Base-by-base conservation (phyloP, 2,888 invertebrate species). In the Agrotis segetum region DNA sequence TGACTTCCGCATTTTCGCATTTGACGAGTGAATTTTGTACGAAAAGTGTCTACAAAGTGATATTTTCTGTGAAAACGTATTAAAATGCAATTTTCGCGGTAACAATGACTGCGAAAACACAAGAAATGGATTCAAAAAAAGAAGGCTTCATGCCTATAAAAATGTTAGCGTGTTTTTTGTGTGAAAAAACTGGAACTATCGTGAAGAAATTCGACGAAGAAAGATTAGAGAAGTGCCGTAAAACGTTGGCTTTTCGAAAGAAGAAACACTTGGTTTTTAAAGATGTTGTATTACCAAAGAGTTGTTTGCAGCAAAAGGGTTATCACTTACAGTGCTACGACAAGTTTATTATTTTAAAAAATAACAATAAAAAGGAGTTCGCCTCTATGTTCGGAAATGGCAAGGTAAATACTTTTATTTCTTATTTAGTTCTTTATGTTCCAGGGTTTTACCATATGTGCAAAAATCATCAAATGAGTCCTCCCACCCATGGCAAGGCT, bases 191-290 rank as follows among this genome's bases (percentile, higher is more conserved):
- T 3, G 58, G 68, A 9, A 11, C 13, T 0, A 5, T 52, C 1
- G 68, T 73, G 16, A 73, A 68, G 68, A 73, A 73, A 76, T 73
- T 73, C 16, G 58, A 52, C 11, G 69, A 68, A 58, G 73, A 73
- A 13, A 58, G 0, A 52, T 68, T 73, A 13, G 58, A 76, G 11
- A 73, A 76, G 47, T 73, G 73, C 21, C 73, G 68, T 1, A 75
- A 58, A 21, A 73, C 76, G 34, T 46, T 40, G 21, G 76, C 69
- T 0, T 73, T 68, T 47, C 17, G 73, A 1, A 68, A 76, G 24
- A 75, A 75, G 6, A 73, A 68, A 50, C 68, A 68, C 13, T 19
- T 73, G 46, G 24, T 50, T 0, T 58, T 58, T 3, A 24, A 40
- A 47, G 76, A 73, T 4, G 73, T 73, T 7, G 58, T 76, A 2